Conservation (phyloP, 2,113 vertebrate genomes). For the Carassius carassius region DNA sequence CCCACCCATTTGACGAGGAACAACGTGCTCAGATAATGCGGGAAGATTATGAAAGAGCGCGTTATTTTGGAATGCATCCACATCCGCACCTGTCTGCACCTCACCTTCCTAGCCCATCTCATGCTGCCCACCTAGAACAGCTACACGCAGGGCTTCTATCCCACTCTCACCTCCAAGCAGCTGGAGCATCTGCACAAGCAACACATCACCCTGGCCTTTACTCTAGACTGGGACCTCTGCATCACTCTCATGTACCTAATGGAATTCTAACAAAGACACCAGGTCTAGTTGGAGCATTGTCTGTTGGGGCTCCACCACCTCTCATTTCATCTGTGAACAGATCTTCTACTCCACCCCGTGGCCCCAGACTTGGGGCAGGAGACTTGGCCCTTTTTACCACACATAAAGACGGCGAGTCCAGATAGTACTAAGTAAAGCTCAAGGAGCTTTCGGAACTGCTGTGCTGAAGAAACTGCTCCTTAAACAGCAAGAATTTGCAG, state of each 20-base stretch:
- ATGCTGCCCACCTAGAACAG: constrained; percentile 78
- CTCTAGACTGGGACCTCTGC: constrained; percentile 71
- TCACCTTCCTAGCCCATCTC: constrained; percentile 71
- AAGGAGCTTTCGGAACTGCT: constrained; percentile 67
- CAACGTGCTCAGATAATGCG: constrained; percentile 80
- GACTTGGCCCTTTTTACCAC: constrained; percentile 75
- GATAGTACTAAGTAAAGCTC: constrained; percentile 78
- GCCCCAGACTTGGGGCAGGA: constrained; percentile 70
- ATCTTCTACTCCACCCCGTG: constrained; percentile 79
- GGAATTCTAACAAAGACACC: constrained; percentile 79
- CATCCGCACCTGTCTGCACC: constrained; percentile 64
- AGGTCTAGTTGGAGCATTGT: constrained; percentile 71
- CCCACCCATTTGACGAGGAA: constrained; percentile 78
- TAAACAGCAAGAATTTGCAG: constrained; percentile 30
- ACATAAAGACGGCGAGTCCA: constrained; percentile 83
- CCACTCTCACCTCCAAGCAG: constrained; percentile 64
- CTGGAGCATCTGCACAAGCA: constrained; percentile 64
- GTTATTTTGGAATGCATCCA: constrained; percentile 80
- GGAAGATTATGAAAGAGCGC: constrained; percentile 80
- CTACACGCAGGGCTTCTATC: constrained; percentile 73
- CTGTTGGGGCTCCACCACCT: constrained; percentile 82
- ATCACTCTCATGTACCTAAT: constrained; percentile 73
- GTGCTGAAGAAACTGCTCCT: constrained; percentile 11
- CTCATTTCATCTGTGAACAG: constrained; percentile 82
- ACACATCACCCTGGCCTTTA: constrained; percentile 74